These are phyloP conservation scores for Sinopyrophorus schimmeli DNA, from an alignment of 2,888 invertebrate genomes.

Conservation along the genomic window DNA sequence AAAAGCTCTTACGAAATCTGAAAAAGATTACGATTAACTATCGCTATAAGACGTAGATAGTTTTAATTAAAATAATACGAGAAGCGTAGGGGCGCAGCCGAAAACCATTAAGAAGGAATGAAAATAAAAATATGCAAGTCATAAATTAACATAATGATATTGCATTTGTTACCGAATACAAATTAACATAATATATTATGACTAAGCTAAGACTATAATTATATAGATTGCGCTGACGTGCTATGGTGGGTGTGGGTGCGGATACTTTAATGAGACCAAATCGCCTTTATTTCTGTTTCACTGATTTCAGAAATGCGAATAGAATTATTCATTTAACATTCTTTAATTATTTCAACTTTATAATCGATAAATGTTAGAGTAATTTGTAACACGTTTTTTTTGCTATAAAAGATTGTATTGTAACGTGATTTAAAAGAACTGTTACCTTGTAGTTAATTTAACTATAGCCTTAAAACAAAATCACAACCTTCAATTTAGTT, in stretches of 20 bases:
- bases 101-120: constrained; percentile 23
- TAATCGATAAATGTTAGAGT: no score
- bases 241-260: constrained; percentile 32
- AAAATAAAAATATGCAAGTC: constrained; percentile 45
- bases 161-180: constrained; percentile 48
- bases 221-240: constrained; percentile 37
- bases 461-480: no score
- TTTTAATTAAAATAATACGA: constrained; percentile 15
- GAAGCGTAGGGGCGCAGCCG: constrained; percentile 14
- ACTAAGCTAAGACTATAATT: constrained; percentile 49
- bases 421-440: no score
- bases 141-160: constrained; percentile 51
- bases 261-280: constrained; percentile 25
- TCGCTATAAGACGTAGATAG: constrained; percentile 1
- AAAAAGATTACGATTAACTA: no score
- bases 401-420: no score
- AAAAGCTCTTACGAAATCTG: no score
- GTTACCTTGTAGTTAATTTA: no score
- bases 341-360: no score
- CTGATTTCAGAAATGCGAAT: constrained; percentile 15
- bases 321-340: constrained; percentile 19
- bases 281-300: constrained; percentile 20
- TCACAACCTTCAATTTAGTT: no score
- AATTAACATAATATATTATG: constrained; percentile 52
- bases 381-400: no score